These are phyloP conservation scores for Mythimna lalbum DNA, from an alignment of 2,888 invertebrate genomes.

Conservation along the genomic window DNA sequence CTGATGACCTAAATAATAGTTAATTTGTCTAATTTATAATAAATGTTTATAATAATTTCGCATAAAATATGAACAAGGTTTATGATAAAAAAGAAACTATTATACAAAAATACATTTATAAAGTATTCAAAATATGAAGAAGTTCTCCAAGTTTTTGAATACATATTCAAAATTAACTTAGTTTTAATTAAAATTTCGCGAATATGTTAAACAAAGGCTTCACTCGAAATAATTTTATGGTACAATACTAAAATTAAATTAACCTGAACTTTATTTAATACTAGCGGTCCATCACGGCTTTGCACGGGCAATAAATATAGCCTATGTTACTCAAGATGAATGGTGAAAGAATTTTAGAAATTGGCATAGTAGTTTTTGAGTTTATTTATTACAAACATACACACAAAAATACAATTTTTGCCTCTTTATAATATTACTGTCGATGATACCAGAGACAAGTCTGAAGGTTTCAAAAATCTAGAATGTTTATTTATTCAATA, in stretches of 20 bases:
- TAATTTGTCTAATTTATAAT: background rate
- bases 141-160: conserved; percentile 32
- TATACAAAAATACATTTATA: conserved; percentile 18
- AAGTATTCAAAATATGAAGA: conserved; percentile 29
- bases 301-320: no score
- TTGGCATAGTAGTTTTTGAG: no score
- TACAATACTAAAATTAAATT: conserved; percentile 15
- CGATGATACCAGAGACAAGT: background rate
- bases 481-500: background rate
- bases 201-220: conserved; percentile 37
- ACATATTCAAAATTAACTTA: conserved; percentile 46
- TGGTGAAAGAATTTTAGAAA: no score
- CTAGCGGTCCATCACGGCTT: no score
- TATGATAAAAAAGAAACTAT: background rate
- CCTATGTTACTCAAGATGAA: no score
- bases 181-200: conserved; percentile 45
- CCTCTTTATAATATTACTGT: no score
- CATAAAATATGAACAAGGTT: background rate
- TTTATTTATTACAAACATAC: no score
- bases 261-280: background rate
- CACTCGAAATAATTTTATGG: conserved; percentile 5
- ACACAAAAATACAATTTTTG: no score
- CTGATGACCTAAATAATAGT: no score
- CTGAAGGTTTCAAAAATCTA: background rate
- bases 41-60: background rate